These are phyloP conservation scores for Euura saliciscinereae DNA, from an alignment of 1,140 invertebrate species.

Conservation along the genomic window DNA sequence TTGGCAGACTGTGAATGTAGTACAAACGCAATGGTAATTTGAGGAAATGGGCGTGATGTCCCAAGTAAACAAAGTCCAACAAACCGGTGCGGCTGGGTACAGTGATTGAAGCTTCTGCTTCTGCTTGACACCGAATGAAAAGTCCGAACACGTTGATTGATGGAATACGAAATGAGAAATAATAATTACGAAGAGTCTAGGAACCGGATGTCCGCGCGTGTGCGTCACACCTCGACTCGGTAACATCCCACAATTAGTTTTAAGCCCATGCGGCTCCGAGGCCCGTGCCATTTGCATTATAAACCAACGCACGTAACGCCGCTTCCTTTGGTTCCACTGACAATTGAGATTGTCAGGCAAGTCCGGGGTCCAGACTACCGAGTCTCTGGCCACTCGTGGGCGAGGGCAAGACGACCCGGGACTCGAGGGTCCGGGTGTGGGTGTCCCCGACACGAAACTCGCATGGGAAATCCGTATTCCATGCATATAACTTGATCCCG, in stretches of 20 bases:
- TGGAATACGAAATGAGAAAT: too few species aligned
- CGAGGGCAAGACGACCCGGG: not conserved
- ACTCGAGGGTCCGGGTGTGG: not conserved
- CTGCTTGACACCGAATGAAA: too few species aligned
- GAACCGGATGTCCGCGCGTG: not conserved
- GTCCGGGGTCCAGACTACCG: not conserved
- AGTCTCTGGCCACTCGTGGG: not conserved
- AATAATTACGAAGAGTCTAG: too few species aligned
- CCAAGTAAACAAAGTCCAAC: slow-evolving; percentile 3
- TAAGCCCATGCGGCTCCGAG: not conserved
- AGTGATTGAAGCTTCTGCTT: too few species aligned
- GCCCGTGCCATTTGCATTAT: not conserved
- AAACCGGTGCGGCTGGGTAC: not conserved
- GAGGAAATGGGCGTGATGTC: not conserved
- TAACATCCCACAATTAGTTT: not conserved
- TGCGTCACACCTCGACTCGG: not conserved
- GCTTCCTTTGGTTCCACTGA: not conserved
- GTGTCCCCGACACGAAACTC: not conserved
- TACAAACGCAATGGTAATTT: not conserved
- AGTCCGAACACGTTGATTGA: too few species aligned
- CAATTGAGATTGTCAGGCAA: slow-evolving; percentile 5
- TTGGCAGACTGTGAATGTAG: too few species aligned
- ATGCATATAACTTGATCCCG: not conserved
- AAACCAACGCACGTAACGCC: not conserved
- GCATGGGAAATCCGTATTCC: slow-evolving; percentile 2